Percentiles rank a stretch among this genome's conserved stretches.
These are phyloP conservation scores for Arion vulgaris DNA, from an alignment of 1,140 invertebrate genomes.

Conservation along the genomic window DNA sequence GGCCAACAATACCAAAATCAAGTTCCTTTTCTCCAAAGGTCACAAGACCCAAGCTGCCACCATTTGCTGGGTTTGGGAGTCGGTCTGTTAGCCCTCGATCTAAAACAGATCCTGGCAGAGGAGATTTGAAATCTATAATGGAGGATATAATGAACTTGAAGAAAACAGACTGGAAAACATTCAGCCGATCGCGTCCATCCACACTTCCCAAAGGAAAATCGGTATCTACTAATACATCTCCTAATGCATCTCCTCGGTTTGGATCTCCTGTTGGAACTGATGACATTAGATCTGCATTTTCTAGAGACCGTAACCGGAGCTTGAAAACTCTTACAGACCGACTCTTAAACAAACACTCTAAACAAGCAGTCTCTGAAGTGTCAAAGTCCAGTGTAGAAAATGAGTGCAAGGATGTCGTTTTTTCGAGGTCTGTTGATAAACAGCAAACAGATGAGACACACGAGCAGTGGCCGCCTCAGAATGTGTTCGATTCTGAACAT, in stretches of 20 bases:
- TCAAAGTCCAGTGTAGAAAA: not conserved
- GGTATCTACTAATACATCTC: slow-evolving; percentile 56
- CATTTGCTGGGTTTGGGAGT: slow-evolving; percentile 49
- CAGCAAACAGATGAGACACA: not conserved
- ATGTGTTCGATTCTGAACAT: not conserved
- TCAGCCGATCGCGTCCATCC: slow-evolving; percentile 52
- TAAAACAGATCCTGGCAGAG: slow-evolving; percentile 61
- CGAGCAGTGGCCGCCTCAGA: slow-evolving; percentile 10
- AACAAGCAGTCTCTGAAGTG: slow-evolving; percentile 3
- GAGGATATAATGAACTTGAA: slow-evolving; percentile 65
- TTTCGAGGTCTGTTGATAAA: slow-evolving; percentile 19
- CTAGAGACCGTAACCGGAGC: slow-evolving; percentile 57
- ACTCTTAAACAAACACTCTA: slow-evolving; percentile 53
- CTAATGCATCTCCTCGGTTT: slow-evolving; percentile 54
- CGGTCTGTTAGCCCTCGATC: slow-evolving; percentile 45
- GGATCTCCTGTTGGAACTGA: slow-evolving; percentile 51
- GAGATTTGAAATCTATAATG: slow-evolving; percentile 61
- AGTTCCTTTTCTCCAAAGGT: slow-evolving; percentile 61
- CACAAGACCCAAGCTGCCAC: slow-evolving; percentile 58
- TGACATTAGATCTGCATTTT: slow-evolving; percentile 39
- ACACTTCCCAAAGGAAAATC: slow-evolving; percentile 47
- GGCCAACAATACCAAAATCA: slow-evolving; percentile 39
- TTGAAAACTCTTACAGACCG: slow-evolving; percentile 61
- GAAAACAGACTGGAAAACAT: slow-evolving; percentile 59
- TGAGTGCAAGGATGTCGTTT: not conserved